These are phyloP conservation scores for Proctacanthus coquilletti DNA, from an alignment of 1,140 invertebrate genomes.

Conservation along the genomic window DNA sequence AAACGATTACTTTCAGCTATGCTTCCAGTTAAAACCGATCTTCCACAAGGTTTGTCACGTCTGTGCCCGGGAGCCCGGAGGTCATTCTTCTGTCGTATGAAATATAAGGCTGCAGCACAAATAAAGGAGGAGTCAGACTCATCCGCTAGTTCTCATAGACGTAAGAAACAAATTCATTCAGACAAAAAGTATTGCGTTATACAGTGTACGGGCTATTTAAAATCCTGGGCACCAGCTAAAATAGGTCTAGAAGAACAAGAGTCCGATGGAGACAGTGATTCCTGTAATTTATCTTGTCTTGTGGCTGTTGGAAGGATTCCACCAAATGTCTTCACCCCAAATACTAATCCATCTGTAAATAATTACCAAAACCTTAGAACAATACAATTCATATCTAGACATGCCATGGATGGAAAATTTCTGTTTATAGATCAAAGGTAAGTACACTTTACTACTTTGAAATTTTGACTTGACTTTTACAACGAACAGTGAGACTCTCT, in stretches of 20 bases:
- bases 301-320: slow-evolving; percentile 65
- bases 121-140: slow-evolving; percentile 63
- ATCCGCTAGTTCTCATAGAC: slow-evolving; percentile 43
- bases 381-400: slow-evolving; percentile 65
- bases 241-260: slow-evolving; percentile 46
- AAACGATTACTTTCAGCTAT: slow-evolving; percentile 45
- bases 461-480: too few relatives aligned
- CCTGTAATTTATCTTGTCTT: slow-evolving; percentile 68
- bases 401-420: slow-evolving; percentile 89
- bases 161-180: slow-evolving; percentile 47
- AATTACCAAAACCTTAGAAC: slow-evolving; percentile 33
- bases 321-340: slow-evolving; percentile 34
- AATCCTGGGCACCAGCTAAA: slow-evolving; percentile 77
- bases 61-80: slow-evolving; percentile 75
- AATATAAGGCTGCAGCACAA: slow-evolving; percentile 45
- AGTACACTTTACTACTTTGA: too few relatives aligned
- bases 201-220: slow-evolving; percentile 81
- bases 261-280: slow-evolving; percentile 51
- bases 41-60: slow-evolving; percentile 53
- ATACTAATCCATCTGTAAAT: slow-evolving; percentile 22
- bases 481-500: too few relatives aligned
- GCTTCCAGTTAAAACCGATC: slow-evolving; percentile 77
- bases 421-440: slow-evolving; percentile 86
- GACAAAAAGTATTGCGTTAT: slow-evolving; percentile 62
- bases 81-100: slow-evolving; percentile 90